Base-by-base conservation (phyloP, 2,888 invertebrate species). In the Laothoe populi region DNA sequence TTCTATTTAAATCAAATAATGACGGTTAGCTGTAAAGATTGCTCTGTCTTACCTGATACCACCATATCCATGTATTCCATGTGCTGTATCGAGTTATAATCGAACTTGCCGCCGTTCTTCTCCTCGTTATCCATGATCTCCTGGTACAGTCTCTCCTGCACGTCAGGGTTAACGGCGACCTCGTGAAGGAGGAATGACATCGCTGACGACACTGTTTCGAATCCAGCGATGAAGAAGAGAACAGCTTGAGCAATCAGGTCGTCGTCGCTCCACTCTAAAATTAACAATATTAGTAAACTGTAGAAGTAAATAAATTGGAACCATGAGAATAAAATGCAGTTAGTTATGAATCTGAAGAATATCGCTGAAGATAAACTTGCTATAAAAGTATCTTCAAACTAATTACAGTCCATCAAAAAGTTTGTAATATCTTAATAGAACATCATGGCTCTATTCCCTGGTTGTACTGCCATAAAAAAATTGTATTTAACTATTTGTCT, bases 31-130 rank as follows among this genome's bases (percentile, higher is more conserved):
- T 11, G 2, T 31, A 1, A 19, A 4, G n/a, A 4, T 3, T 3
- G 8, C 13, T 23, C 7, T 13, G 7, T 4, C 60, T 53, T 26
- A 93, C 93, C 93, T 69, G 94, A 93, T 0, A 94, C 78, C 0
- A 95, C 93, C 94, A 94, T 94, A 62, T 95, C 95, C 81, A 95
- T 71, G 67, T 95, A 95, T 23, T 87, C 88, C 93, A 95, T 89
- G 19, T 82, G 83, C 63, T 90, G 84, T 0, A 95, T 74, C 0
- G 81, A 79, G 21, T 92, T 93, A 61, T 93, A 94, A 49, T 83
- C 87, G 0, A 94, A 72, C 13, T 81, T 82, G 3, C 84, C 87
- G 0, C 79, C 85, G 23, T 85, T 83, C n/a, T 81, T 82, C 0
- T 70, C 70, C 1, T 88, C 78, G 7, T 88, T 81, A 35, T 93